Base-by-base conservation (phyloP, 2,797 vertebrate genomes). In the Intellagama lesueurii region DNA sequence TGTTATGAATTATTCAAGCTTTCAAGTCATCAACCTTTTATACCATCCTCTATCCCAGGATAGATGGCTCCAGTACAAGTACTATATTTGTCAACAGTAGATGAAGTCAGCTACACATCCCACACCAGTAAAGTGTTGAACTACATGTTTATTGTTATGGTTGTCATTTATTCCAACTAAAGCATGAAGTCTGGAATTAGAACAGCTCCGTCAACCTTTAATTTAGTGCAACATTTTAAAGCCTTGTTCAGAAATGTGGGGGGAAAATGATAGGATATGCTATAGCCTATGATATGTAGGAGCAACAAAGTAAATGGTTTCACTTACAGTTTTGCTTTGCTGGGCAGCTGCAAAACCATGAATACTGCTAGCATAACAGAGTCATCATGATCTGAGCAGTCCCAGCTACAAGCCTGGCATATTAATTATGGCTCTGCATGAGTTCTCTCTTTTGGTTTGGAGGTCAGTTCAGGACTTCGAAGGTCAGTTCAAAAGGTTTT, bases 1-100 rank as follows among this genome's bases (percentile, higher is more conserved):
- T 32, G 12, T 22, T 81, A 93, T 95, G 92, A 95, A 95, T 96
- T 94, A 96, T 95, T 95, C 93, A 95, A 77, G 84, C 7, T 83
- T 93, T 92, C 89, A 93, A 94, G 89, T 94, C 91, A 94, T 88
- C 93, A 93, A 89, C 47, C 88, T 94, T 94, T 94, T 94, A 92
- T 91, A 89, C 26, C 2, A 0, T 92, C 89, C 92, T 95, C 77
- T 94, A 87, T 90, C 90, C 77, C 83, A 93, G 89, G 87, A 94
- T 93, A 91, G 90, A 91, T 94, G 87, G 85, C 91, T 95, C 80
- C 90, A 73, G 81, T 91, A 92, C 90, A 93, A 91, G 88, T 85
- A 90, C 88, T 91, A 26, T 92, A 93, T 95, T 95, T 94, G 95
- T 95, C 91, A 95, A 92, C 83, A 90, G 88, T 83, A 92, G 94